These are phyloP conservation scores for Callyntrura sp. DNA, from an alignment of 2,888 invertebrate genomes.

Conservation along the genomic window DNA sequence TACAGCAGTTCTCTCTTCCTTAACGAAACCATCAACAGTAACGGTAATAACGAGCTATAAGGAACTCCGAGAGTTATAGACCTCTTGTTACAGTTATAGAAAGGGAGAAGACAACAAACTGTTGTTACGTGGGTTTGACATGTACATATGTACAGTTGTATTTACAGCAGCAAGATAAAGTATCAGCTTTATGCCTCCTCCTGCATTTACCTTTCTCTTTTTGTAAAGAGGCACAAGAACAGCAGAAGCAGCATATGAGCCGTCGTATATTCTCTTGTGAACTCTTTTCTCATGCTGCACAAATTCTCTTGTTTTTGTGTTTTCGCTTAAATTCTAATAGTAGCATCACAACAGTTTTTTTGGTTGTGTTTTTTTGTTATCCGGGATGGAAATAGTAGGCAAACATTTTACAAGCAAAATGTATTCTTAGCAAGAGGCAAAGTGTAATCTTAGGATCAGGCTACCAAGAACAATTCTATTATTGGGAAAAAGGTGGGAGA, in stretches of 20 bases:
- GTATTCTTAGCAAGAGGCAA: not conserved
- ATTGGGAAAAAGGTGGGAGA: not conserved
- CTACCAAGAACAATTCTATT: not conserved
- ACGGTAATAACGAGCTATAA: not conserved
- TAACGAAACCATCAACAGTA: not conserved
- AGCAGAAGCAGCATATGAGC: not conserved
- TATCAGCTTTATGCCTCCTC: not conserved
- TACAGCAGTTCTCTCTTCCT: not conserved
- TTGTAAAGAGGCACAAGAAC: not conserved
- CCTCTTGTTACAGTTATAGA: too few species aligned
- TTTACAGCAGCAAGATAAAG: not conserved
- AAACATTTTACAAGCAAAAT: not conserved
- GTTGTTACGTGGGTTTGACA: slow-evolving; percentile 45
- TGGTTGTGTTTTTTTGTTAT: not conserved
- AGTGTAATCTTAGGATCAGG: not conserved
- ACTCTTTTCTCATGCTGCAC: not conserved
- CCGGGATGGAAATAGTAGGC: not conserved
- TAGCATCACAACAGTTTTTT: slow-evolving; percentile 18
- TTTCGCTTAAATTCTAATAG: slow-evolving; percentile 23
- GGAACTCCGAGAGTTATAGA: too few species aligned
- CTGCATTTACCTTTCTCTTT: not conserved
- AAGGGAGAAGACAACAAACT: slow-evolving; percentile 36
- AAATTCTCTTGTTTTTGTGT: not conserved
- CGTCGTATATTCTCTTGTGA: slow-evolving; percentile 22
- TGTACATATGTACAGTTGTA: not conserved